Conservation (phyloP, 2,888 invertebrate species). For the Drosophila tanythrix region DNA sequence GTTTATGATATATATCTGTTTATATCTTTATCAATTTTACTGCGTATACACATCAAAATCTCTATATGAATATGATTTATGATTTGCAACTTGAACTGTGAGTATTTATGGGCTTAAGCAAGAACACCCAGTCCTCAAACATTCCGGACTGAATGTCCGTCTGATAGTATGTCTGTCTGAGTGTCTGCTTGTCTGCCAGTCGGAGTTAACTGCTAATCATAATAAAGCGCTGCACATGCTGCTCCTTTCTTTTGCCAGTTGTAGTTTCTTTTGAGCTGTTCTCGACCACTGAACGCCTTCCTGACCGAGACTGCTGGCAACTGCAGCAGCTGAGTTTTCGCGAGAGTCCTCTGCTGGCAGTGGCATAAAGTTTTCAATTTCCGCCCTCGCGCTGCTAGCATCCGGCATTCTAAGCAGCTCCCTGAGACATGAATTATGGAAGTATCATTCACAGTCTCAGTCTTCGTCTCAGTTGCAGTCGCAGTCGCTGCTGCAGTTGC, state of each 20-base stretch:
- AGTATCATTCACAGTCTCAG: constrained; percentile 11
- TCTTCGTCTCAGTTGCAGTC: not conserved
- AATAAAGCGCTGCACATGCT: constrained; percentile 9
- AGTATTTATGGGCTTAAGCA: not conserved
- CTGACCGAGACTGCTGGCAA: constrained; percentile 5
- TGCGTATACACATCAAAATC: not conserved
- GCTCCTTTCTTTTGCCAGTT: constrained; percentile 1
- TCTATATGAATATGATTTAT: not conserved
- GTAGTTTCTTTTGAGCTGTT: not conserved
- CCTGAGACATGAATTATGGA: constrained; percentile 14
- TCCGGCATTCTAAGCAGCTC: constrained; percentile 18
- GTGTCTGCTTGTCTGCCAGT: not conserved
- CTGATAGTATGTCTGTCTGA: not conserved
- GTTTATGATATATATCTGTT: not conserved
- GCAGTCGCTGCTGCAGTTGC: not conserved
- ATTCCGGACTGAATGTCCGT: not conserved
- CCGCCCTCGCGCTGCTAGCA: constrained; percentile 1
- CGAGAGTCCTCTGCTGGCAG: not conserved
- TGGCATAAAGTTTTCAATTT: constrained; percentile 40
- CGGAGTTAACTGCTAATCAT: constrained; percentile 11
- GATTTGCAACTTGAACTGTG: not conserved
- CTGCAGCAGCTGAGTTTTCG: not conserved
- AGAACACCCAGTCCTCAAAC: too few relatives aligned
- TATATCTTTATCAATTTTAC: not conserved
- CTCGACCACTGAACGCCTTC: constrained; percentile 9